Conservation (phyloP, 2,797 vertebrate species). For the Sylvilagus floridanus region DNA sequence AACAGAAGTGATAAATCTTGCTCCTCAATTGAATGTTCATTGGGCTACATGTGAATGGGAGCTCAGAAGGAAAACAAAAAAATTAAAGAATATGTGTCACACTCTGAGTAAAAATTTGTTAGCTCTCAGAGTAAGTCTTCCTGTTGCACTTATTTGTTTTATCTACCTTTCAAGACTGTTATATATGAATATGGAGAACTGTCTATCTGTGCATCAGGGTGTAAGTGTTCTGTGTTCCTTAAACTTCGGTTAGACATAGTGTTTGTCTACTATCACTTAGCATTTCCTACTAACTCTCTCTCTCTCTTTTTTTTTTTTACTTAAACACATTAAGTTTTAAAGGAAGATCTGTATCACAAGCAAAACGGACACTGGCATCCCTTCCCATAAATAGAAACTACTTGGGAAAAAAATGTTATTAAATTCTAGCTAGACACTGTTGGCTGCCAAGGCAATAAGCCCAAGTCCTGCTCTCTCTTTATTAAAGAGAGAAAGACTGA, state of each 20-base stretch:
- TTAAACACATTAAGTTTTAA: background rate
- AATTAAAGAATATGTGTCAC: background rate
- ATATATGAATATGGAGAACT: background rate
- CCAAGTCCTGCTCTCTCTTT: background rate
- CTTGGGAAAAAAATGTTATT: conserved; percentile 31
- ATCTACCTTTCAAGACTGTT: no score
- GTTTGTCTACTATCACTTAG: background rate
- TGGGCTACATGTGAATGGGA: background rate
- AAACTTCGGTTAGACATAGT: background rate
- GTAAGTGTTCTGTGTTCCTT: background rate
- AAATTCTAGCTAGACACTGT: background rate
- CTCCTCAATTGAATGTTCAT: background rate
- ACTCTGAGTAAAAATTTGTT: background rate
- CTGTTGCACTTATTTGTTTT: background rate
- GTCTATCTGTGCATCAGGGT: background rate
- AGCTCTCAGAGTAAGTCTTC: background rate
- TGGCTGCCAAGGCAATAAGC: background rate
- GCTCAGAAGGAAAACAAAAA: conserved; percentile 15
- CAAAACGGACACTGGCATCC: background rate
- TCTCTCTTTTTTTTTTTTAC: background rate
- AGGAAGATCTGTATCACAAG: background rate
- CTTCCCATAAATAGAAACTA: background rate
- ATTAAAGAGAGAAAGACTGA: background rate
- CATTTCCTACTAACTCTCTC: background rate
- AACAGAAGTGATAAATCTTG: background rate